A percentile compares a stretch with the other conserved stretches of the same genome.
Evolutionary conservation across 2,888 invertebrate genomes (phyloP).

Genomic region (Limnephilus marmoratus): DNA sequence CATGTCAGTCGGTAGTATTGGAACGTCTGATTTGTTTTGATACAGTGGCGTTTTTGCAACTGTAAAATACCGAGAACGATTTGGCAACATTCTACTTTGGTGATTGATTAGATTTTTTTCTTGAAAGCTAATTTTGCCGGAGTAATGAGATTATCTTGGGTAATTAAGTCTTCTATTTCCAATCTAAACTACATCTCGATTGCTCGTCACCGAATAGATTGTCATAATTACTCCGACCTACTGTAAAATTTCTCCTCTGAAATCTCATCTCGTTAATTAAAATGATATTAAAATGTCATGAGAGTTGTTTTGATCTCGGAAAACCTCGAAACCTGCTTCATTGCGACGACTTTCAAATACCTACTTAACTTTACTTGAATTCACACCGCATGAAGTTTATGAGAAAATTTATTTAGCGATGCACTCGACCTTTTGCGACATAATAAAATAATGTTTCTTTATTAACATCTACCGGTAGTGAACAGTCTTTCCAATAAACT

Average conservation of each 20-base stretch:
- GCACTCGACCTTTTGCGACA: slow-evolving; percentile 21
- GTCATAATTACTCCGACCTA: neutral
- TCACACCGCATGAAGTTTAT: neutral
- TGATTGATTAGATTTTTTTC: neutral
- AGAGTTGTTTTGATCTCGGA: neutral
- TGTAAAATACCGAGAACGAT: neutral
- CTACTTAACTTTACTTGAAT: neutral
- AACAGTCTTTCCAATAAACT: slow-evolving; percentile 44
- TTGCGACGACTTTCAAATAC: neutral
- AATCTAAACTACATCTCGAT: neutral
- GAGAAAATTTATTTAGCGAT: neutral
- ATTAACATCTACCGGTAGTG: slow-evolving; percentile 19
- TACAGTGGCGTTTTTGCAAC: neutral
- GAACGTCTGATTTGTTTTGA: neutral
- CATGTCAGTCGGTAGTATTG: neutral
- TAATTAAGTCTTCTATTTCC: neutral
- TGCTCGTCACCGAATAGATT: neutral
- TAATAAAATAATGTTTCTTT: slow-evolving; percentile 3
- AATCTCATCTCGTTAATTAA: neutral
- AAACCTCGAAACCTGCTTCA: neutral
- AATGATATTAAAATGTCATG: neutral
- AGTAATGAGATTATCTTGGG: neutral
- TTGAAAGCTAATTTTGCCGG: neutral
- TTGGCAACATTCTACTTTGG: neutral
- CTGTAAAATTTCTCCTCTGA: neutral